Evolutionary conservation across 2,888 invertebrate genomes (phyloP), one percentile per base, ranked within the genome.

Genomic region (Corythucha ciliata): DNA sequence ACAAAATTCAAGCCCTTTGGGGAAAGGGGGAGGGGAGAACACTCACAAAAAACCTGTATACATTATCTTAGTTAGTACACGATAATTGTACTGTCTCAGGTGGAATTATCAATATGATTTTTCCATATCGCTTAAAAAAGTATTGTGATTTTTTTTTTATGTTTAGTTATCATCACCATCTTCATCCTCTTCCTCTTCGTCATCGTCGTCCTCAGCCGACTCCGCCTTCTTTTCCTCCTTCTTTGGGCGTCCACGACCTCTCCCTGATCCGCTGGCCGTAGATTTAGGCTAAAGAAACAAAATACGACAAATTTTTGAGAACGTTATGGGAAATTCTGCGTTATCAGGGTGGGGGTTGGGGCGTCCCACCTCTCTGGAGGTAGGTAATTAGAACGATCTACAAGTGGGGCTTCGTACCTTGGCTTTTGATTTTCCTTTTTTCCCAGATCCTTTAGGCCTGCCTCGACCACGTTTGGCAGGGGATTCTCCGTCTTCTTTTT

Each of bases 401-500:
- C 5, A 44, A 37, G 21, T 44, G 39, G 34, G 7, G 5, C 4
- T 18, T 4, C 29, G 37, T 59, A 66, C 65, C 62, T 69, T 69
- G n/a, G 67, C 64, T 61, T 72, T 71, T 10, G 69, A 50, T 42
- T 56, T 57, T 22, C 66, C 64, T 65, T 72, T 74, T 64, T 73
- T 74, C 39, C 69, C 71, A 45, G 72, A 68, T 21, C 74, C 75
- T 62, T 75, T 75, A 25, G 75, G 75, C 55, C 75, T 66, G 36
- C 75, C 75, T 33, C 75, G 69, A 8, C 75, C 75, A 46, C 74
- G 64, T 61, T 76, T 76, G 20, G 70, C 72, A 33, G 74, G 72
- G 4, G 64, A 54, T 37, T 59, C 65, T 46, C 63, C 66, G 21
- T 60, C 58, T 14, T 61, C 58, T 33, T 58, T 57, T 48, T 56